Conservation (phyloP, 2,797 vertebrate species). For the Myotis findleyi region DNA sequence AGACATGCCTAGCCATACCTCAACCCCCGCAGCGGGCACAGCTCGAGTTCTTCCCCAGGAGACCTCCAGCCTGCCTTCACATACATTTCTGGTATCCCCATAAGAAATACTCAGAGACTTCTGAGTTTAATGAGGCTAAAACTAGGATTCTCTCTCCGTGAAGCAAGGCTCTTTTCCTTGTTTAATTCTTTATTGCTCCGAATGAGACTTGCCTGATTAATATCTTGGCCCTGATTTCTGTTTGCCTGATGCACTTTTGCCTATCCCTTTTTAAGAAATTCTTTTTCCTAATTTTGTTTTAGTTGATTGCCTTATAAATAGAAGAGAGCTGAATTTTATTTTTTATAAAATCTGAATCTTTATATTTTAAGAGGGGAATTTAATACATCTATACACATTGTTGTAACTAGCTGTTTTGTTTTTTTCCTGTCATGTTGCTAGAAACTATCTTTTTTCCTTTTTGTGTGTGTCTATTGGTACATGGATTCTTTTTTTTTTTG, state of each 20-base stretch:
- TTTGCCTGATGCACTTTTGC: not conserved
- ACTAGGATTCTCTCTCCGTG: not conserved
- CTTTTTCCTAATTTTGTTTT: constrained; percentile 14
- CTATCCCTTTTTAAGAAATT: not conserved
- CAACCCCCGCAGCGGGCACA: not conserved
- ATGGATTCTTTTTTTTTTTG: not conserved
- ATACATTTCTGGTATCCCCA: not conserved
- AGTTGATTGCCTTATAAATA: constrained; percentile 17
- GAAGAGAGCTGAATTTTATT: constrained; percentile 8
- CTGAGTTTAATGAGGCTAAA: constrained; percentile 1
- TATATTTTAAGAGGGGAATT: constrained; percentile 23
- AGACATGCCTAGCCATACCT: not conserved
- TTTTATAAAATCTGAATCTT: constrained; percentile 21
- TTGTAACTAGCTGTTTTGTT: not conserved
- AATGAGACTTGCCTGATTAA: not conserved
- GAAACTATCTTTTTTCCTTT: not conserved
- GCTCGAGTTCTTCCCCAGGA: not conserved
- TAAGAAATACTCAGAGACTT: not conserved
- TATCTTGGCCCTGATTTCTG: not conserved
- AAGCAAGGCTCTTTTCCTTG: constrained; percentile 2
- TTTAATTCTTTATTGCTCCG: not conserved
- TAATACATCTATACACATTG: not conserved
- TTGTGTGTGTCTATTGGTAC: not conserved
- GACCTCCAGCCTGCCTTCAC: not conserved
- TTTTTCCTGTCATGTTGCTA: not conserved